Evolutionary conservation across 2,113 vertebrate species (phyloP).

Genomic region (Anseranas semipalmata): DNA sequence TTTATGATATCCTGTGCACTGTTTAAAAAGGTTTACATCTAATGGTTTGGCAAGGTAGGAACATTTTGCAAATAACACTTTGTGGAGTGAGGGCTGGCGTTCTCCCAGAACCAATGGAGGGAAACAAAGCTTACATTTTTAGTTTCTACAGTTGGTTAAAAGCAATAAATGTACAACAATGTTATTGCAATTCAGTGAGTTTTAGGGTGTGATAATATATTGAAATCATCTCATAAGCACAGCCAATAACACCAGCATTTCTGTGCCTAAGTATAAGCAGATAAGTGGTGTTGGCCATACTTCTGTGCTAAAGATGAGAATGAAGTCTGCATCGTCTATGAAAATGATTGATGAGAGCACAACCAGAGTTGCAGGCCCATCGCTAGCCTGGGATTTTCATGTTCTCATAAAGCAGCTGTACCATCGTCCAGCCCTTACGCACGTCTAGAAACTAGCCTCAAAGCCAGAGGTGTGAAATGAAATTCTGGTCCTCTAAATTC

Average conservation of each 20-base stretch:
- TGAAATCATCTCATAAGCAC: background rate
- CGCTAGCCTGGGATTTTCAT: background rate
- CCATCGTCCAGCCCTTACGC: background rate
- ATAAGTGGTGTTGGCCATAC: background rate
- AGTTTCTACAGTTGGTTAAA: constrained; percentile 13
- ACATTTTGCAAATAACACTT: constrained; percentile 15
- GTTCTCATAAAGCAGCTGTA: background rate
- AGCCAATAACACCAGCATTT: background rate
- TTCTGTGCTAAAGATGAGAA: background rate
- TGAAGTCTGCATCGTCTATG: background rate
- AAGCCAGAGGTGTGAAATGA: background rate
- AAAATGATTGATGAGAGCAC: background rate
- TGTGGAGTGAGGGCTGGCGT: constrained; percentile 40
- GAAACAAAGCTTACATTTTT: constrained; percentile 7
- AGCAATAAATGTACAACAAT: constrained; percentile 18
- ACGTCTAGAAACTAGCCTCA: background rate
- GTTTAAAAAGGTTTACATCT: constrained; percentile 46
- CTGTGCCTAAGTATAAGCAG: background rate
- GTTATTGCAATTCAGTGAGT: constrained; percentile 27
- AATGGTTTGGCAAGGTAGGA: constrained; percentile 53
- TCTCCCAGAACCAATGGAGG: constrained; percentile 41
- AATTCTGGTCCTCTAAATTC: background rate
- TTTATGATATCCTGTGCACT: constrained; percentile 23
- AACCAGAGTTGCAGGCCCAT: background rate
- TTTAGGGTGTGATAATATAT: background rate